Base-by-base conservation (phyloP, 1,140 invertebrate species). In the Cherax quadricarinatus region DNA sequence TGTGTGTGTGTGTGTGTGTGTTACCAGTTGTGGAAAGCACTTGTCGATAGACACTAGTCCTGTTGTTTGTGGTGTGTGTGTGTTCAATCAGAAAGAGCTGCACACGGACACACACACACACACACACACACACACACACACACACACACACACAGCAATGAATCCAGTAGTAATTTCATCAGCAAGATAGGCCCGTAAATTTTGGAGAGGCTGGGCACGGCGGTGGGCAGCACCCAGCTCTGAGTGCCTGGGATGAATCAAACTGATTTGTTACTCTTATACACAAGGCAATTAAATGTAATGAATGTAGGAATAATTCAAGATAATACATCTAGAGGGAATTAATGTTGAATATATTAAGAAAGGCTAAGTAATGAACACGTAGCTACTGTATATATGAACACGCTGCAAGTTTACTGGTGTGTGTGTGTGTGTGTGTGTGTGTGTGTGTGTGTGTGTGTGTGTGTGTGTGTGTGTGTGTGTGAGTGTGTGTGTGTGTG, bases 231-330 rank as follows among this genome's bases (percentile, higher is more conserved):
- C 62, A 75, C 30, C 30, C 75, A 53, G 53, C 79, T 57, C 53
- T 57, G 49, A 84, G 62, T 60, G 51, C 3, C 30, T 66, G 48
- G 62, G 12, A 84, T 89, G 62, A 62, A 89, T 89, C 88, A 89
- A 89, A 89, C 60, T 89, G 88, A 89, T 89, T 89, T 89, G 88
- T 83, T 53, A 84, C n/a, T 21, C 62, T 60, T 75, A 89, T 89
- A 89, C 80, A 84, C 41, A 18, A n/a, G 80, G 88, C 88, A 89
- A 89, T 89, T 89, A 89, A 89, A 89, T 89, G 80, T 89, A 89
- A 89, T 89, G 88, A 48, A 89, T 89, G 88, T 75, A 70, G 14
- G 81, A 53, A 89, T 89, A 89, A 75, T 73, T 89, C 88, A 89
- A 89, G 88, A 83, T 89, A 75, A 89, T 89, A 82, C 88, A 89